Conservation (phyloP, 2,113 vertebrate species). For the Columbina picui region DNA sequence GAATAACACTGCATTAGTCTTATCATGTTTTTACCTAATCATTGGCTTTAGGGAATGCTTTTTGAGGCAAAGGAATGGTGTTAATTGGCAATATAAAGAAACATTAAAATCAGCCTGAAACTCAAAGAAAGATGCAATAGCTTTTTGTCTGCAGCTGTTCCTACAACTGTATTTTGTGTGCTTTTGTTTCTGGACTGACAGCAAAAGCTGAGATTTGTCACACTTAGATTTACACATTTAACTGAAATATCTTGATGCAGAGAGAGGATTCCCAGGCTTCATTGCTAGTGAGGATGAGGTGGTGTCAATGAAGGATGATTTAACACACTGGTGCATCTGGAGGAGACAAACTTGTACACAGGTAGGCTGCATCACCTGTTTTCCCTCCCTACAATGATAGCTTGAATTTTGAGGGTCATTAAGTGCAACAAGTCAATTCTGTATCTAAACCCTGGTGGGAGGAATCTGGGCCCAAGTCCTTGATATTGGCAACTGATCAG, state of each 20-base stretch:
- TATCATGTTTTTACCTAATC: not conserved
- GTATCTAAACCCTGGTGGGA: not conserved
- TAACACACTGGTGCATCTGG: not conserved
- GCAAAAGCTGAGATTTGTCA: not conserved
- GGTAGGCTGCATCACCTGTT: not conserved
- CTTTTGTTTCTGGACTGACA: not conserved
- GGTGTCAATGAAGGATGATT: not conserved
- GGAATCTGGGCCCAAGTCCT: not conserved
- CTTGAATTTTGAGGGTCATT: not conserved
- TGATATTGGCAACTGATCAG: not conserved
- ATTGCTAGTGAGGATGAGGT: fast-evolving
- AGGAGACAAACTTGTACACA: not conserved
- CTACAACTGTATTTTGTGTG: not conserved
- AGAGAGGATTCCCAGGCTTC: not conserved
- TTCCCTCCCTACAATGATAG: not conserved
- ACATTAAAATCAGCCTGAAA: not conserved
- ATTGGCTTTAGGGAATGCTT: not conserved
- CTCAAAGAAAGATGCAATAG: not conserved
- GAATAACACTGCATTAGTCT: not conserved
- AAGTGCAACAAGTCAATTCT: not conserved
- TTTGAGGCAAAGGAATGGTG: not conserved
- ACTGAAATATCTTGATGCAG: not conserved
- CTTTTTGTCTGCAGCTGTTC: not conserved
- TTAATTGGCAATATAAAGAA: not conserved
- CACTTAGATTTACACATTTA: not conserved